phyloP scores from a whole-genome alignment of 2,888 invertebrate species.

The Zaprionus bogoriensis region DNA sequence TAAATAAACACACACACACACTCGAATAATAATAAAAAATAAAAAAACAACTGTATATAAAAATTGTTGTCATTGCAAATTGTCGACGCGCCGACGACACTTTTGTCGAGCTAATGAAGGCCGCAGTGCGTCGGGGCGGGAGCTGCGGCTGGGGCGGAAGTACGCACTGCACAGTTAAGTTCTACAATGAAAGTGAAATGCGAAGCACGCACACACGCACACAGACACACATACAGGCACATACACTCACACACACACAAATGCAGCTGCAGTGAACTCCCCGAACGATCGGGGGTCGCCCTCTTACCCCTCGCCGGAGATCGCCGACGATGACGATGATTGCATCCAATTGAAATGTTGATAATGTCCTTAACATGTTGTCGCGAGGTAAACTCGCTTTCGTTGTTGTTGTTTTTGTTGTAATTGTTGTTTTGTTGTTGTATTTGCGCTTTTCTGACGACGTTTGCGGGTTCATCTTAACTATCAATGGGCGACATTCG shows the following conservation, averaged over 20 bases:
- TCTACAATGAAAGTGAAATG: conserved; percentile 74
- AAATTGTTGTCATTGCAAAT: conserved; percentile 72
- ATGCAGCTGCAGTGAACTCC: conserved; percentile 43
- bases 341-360: conserved; percentile 77
- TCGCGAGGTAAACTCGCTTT: no score
- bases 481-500: conserved; percentile 14
- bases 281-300: conserved; percentile 25
- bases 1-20: conserved; percentile 42
- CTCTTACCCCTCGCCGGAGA: conserved; percentile 2
- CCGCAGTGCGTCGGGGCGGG: conserved; percentile 31
- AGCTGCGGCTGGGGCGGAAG: conserved; percentile 59
- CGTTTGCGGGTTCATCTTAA: background rate
- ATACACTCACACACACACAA: conserved; percentile 40
- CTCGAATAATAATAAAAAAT: conserved; percentile 3
- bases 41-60: conserved; percentile 5
- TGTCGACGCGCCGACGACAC: conserved; percentile 62
- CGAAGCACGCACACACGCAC: conserved; percentile 28
- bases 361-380: conserved; percentile 78
- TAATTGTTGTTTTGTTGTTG: conserved; percentile 17
- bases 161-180: conserved; percentile 66
- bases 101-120: conserved; percentile 71
- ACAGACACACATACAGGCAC: conserved; percentile 6
- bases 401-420: conserved; percentile 18
- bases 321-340: conserved; percentile 58
- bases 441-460: conserved; percentile 45